Percentiles rank a stretch among this genome's conserved stretches.
Conservation (phyloP, 2,113 vertebrate species). For the Scytalopus superciliaris region DNA sequence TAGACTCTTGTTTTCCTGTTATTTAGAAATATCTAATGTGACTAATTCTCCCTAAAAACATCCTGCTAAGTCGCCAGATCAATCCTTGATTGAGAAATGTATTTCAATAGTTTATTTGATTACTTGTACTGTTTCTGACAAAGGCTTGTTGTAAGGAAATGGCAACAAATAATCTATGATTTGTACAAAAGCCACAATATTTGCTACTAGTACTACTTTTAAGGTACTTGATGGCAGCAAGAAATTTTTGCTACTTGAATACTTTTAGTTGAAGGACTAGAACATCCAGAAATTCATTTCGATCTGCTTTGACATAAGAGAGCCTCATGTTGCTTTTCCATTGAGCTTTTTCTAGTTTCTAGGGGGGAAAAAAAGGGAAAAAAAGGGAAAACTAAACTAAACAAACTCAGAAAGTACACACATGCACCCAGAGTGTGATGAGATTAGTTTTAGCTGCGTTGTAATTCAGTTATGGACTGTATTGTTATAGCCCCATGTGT, state of each 20-base stretch:
- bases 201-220: not conserved
- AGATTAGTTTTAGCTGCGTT: not conserved
- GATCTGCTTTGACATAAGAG: not conserved
- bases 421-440: not conserved
- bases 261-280: not conserved
- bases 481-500: not conserved
- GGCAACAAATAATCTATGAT: not conserved
- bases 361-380: not conserved
- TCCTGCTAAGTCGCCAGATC: not conserved
- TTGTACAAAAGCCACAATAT: not conserved
- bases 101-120: not conserved
- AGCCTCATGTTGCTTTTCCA: not conserved
- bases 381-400: not conserved
- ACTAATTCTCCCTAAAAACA: constrained; percentile 3
- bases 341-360: not conserved
- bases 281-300: not conserved
- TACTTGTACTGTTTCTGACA: not conserved
- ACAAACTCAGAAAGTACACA: not conserved
- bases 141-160: not conserved
- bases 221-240: not conserved
- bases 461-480: not conserved
- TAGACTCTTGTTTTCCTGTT: not conserved
- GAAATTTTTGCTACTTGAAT: not conserved
- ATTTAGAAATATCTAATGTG: not conserved
- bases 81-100: not conserved